Evolutionary conservation across 35 echinoderm and acorn worm genomes (phyloP), one percentile per base, ranked within the genome.

Genomic region (Hemicentrotus pulcherrimus): DNA sequence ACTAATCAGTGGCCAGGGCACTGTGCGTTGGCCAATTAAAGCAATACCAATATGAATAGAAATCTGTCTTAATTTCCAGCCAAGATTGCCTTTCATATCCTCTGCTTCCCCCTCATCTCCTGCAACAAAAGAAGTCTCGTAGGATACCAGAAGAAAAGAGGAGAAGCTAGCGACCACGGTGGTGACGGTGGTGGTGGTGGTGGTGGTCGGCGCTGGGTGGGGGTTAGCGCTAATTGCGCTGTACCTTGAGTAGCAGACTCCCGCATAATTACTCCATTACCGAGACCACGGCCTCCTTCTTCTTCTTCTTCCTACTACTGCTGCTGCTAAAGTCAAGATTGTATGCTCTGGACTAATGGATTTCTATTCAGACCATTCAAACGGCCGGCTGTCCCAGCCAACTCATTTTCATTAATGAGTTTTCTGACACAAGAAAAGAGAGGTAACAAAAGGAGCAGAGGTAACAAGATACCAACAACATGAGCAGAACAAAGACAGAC

Each of bases 381-480:
- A 93, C 48, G 94, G 55, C 52, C 15, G 61, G 30, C 95, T n/a
- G 35, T 31, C 15, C 88, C 88, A 60, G 47, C 47, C 95, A 86
- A 95, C 88, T 95, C 95, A 95, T 95, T 95, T 95, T 91, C 95
- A 95, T 95, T 95, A 95, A 95, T 95, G 95, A 95, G 95, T 95
- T 95, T 95, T 95, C 95, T 95, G 95, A 95, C 95, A 95, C 95
- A 95, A 92, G 91, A 78, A 95, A 48, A 89, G 60, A 91, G 95
- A 32, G 47, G 60, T 48, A 91, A 95, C 95, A 95, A 95, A 95
- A 91, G 95, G 47, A 48, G 48, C 24, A 86, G 87, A 86, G 91
- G 91, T 92, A 91, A 89, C 88, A 58, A 95, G 95, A 95, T 89
- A 91, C 31, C 52, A 91, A 61, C 95, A 61, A 60, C 47, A 59